Percentiles rank a stretch among this genome's conserved stretches.
These are phyloP conservation scores for Pan paniscus DNA, from an alignment of 2,113 vertebrate genomes.

Conservation along the genomic window DNA sequence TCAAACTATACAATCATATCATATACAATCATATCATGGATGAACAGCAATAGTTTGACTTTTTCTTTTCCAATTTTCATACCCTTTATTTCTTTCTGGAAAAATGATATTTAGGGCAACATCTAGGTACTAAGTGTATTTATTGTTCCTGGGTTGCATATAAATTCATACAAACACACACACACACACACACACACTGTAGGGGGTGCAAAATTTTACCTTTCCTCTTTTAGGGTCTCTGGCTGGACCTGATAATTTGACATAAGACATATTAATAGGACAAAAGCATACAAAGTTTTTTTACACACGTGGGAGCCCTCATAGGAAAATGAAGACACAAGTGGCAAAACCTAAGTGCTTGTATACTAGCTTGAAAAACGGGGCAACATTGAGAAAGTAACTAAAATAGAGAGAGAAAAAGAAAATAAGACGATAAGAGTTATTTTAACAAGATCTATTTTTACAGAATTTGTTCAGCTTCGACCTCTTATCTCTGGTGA, in stretches of 20 bases:
- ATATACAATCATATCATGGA: too few species aligned
- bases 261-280: background rate
- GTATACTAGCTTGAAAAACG: background rate
- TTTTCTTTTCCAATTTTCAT: too few species aligned
- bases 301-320: background rate
- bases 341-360: background rate
- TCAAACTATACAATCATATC: too few species aligned
- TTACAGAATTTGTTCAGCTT: background rate
- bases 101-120: background rate
- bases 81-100: too few species aligned
- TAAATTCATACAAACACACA: background rate
- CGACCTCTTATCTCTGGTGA: background rate
- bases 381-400: background rate
- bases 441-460: background rate
- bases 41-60: too few species aligned
- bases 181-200: background rate
- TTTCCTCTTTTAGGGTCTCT: background rate
- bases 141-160: background rate
- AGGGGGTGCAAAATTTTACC: background rate
- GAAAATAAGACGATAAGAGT: background rate
- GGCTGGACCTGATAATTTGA: background rate
- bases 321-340: background rate
- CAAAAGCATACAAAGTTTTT: background rate
- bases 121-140: background rate
- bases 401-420: background rate